Conservation (phyloP, 2,113 vertebrate genomes). For the Mus spicilegus region DNA sequence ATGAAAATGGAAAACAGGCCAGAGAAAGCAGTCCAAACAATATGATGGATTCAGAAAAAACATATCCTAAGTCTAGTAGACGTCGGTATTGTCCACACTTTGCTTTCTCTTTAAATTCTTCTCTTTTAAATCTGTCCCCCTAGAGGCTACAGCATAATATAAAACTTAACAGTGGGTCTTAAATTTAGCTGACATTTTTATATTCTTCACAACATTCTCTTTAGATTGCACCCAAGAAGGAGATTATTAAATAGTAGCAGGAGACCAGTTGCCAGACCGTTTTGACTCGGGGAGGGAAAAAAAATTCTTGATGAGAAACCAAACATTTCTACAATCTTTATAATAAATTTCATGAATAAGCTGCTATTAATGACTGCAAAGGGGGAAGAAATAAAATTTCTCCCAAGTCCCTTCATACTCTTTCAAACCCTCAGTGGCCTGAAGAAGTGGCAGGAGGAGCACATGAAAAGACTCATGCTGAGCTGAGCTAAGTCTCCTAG, state of each 20-base stretch:
- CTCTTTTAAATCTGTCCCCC: constrained; percentile 26
- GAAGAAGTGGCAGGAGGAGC: constrained; percentile 69
- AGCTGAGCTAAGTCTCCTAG: constrained; percentile 45
- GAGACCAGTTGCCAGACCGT: constrained; percentile 79
- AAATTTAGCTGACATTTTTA: constrained; percentile 85
- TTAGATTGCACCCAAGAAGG: constrained; percentile 86
- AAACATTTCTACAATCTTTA: constrained; percentile 82
- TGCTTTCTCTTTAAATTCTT: constrained; percentile 74
- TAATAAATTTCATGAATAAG: constrained; percentile 84
- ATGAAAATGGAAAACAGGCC: constrained; percentile 57
- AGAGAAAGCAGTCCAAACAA: neutral
- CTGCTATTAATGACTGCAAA: constrained; percentile 76
- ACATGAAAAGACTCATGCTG: constrained; percentile 80
- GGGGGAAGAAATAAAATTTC: constrained; percentile 75
- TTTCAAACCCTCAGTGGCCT: constrained; percentile 71
- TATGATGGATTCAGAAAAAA: neutral
- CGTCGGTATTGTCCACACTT: constrained; percentile 53
- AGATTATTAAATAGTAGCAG: constrained; percentile 85
- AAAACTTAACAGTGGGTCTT: constrained; percentile 76
- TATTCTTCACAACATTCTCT: constrained; percentile 82
- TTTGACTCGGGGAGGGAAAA: constrained; percentile 71
- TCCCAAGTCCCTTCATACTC: constrained; percentile 70
- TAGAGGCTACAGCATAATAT: constrained; percentile 66
- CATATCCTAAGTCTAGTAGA: constrained; percentile 11
- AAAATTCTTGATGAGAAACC: constrained; percentile 77